These are phyloP conservation scores for Dorcus parallelipipedus DNA, from an alignment of 2,888 invertebrate genomes.

Conservation along the genomic window DNA sequence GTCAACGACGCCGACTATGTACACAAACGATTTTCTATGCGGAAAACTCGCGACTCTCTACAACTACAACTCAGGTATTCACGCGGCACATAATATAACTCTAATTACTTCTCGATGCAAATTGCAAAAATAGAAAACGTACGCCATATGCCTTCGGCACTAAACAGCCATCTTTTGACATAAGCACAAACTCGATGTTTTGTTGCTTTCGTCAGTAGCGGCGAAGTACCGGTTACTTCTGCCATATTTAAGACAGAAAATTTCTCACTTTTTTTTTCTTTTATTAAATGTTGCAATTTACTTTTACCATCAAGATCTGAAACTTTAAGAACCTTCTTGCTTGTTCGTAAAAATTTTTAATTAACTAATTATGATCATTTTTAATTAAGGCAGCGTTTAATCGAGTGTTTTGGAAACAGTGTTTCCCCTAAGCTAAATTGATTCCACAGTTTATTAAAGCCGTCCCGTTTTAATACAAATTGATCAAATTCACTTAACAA, in stretches of 20 bases:
- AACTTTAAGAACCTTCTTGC: background rate
- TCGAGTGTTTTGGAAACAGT: too few species aligned
- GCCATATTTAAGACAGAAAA: background rate
- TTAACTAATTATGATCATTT: too few species aligned
- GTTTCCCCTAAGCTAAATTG: too few species aligned
- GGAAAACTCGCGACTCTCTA: constrained; percentile 3
- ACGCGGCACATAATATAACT: constrained; percentile 24
- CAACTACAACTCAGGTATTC: constrained; percentile 25
- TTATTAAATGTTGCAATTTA: too few species aligned
- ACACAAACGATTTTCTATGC: constrained; percentile 14
- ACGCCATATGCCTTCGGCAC: constrained; percentile 31
- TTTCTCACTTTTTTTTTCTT: background rate
- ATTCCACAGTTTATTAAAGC: too few species aligned
- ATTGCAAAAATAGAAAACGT: constrained; percentile 34
- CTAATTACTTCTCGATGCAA: constrained; percentile 29
- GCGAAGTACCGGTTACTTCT: too few species aligned
- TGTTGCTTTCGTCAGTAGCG: background rate
- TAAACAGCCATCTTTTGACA: constrained; percentile 18
- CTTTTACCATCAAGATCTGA: background rate
- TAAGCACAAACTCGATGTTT: constrained; percentile 8
- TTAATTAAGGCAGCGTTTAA: too few species aligned
- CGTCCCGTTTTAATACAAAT: too few species aligned
- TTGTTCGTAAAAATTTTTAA: background rate
- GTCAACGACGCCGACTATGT: constrained; percentile 26
- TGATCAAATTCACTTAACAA: too few species aligned